Evolutionary conservation across 2,888 invertebrate species (phyloP).

Genomic region (Chesias legatella): DNA sequence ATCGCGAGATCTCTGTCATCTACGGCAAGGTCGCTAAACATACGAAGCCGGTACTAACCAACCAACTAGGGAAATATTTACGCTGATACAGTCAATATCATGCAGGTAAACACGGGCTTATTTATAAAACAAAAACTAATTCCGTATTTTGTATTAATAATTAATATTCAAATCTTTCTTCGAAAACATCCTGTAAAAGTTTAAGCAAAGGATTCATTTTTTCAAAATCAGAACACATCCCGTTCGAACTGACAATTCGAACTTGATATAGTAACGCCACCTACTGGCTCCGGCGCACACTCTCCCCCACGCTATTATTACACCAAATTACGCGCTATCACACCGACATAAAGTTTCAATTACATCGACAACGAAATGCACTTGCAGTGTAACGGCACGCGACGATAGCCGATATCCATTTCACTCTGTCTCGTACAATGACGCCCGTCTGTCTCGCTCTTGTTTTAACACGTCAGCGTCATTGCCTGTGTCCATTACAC

Average conservation of each 20-base stretch:
- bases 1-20: constrained; percentile 53
- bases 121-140: no score
- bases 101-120: no score
- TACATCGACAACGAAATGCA: constrained; percentile 56
- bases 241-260: constrained; percentile 17
- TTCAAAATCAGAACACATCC: not conserved
- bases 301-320: constrained; percentile 19
- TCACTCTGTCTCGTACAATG: constrained; percentile 54
- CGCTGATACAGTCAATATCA: constrained; percentile 7
- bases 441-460: constrained; percentile 59
- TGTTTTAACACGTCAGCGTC: constrained; percentile 68
- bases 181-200: not conserved
- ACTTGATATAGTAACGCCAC: constrained; percentile 55
- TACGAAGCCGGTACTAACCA: constrained; percentile 22
- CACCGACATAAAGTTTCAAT: constrained; percentile 56
- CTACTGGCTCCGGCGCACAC: constrained; percentile 36
- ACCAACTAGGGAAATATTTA: constrained; percentile 10
- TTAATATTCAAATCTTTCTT: no score
- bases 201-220: not conserved
- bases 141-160: no score
- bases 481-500: constrained; percentile 77
- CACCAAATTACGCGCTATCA: constrained; percentile 43
- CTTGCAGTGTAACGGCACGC: constrained; percentile 58
- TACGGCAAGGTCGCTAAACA: constrained; percentile 48
- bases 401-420: constrained; percentile 53